Percentiles rank a stretch among this genome's conserved stretches.
These are phyloP conservation scores for Procavia capensis DNA, from an alignment of 2,113 vertebrate species.

Conservation along the genomic window DNA sequence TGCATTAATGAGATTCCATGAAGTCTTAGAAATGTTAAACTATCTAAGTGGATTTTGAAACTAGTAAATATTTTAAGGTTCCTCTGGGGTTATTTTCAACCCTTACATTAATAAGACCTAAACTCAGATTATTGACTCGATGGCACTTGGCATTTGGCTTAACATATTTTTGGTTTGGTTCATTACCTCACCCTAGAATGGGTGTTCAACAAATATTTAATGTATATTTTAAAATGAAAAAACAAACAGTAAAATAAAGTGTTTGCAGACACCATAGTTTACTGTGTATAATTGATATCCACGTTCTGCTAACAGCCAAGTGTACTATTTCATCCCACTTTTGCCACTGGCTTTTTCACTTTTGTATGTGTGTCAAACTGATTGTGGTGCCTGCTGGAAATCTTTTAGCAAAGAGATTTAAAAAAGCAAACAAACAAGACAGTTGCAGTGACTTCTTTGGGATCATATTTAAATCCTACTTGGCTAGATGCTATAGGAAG, in stretches of 20 bases:
- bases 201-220: constrained; percentile 57
- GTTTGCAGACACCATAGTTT: constrained; percentile 13
- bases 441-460: neutral
- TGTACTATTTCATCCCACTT: constrained; percentile 37
- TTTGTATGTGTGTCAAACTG: constrained; percentile 17
- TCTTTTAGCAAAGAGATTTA: neutral
- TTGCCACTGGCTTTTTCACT: constrained; percentile 9
- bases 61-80: constrained; percentile 69
- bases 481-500: neutral
- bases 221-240: constrained; percentile 50
- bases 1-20: constrained; percentile 60
- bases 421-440: neutral
- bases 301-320: constrained; percentile 45
- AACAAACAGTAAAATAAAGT: neutral
- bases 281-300: constrained; percentile 28
- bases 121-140: constrained; percentile 36
- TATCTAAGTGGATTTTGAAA: constrained; percentile 58
- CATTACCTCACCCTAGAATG: constrained; percentile 24
- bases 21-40: constrained; percentile 45
- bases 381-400: constrained; percentile 41
- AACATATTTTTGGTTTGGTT: constrained; percentile 38
- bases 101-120: neutral
- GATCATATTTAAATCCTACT: neutral
- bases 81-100: constrained; percentile 44
- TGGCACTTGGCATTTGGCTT: too few species aligned